These are phyloP conservation scores for Gobionotothen gibberifrons DNA, from an alignment of 2,797 vertebrate genomes.

Conservation along the genomic window DNA sequence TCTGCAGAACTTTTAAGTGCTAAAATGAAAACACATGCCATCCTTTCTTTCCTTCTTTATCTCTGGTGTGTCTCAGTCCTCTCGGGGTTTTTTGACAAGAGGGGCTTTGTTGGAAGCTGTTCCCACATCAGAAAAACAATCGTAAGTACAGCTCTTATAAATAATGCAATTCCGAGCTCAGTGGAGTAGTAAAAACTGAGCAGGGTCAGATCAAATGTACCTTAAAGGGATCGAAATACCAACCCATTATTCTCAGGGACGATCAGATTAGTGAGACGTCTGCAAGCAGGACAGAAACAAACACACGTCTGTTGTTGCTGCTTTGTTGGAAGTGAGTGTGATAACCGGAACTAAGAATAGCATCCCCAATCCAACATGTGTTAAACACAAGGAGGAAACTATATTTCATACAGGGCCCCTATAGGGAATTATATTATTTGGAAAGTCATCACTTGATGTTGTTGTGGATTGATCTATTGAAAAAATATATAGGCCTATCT, in stretches of 20 bases:
- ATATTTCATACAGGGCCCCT: not conserved
- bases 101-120: constrained; percentile 46
- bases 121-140: constrained; percentile 62
- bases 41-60: constrained; percentile 7
- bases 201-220: constrained; percentile 64
- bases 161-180: constrained; percentile 69
- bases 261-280: constrained; percentile 53
- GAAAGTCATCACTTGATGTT: not conserved
- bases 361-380: not conserved
- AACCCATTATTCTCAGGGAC: constrained; percentile 39
- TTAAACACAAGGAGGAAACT: not conserved
- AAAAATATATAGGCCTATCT: not conserved
- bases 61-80: constrained; percentile 27
- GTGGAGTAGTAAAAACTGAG: constrained; percentile 57
- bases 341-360: not conserved
- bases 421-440: not conserved
- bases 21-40: constrained; percentile 2
- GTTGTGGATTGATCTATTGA: not conserved
- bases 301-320: constrained; percentile 33
- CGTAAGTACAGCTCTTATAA: constrained; percentile 76
- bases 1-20: not conserved
- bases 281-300: constrained; percentile 41
- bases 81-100: constrained; percentile 55
- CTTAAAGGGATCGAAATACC: constrained; percentile 64
- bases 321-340: constrained; percentile 6